Base-by-base conservation (phyloP, 2,797 vertebrate species). In the Molothrus ater region DNA sequence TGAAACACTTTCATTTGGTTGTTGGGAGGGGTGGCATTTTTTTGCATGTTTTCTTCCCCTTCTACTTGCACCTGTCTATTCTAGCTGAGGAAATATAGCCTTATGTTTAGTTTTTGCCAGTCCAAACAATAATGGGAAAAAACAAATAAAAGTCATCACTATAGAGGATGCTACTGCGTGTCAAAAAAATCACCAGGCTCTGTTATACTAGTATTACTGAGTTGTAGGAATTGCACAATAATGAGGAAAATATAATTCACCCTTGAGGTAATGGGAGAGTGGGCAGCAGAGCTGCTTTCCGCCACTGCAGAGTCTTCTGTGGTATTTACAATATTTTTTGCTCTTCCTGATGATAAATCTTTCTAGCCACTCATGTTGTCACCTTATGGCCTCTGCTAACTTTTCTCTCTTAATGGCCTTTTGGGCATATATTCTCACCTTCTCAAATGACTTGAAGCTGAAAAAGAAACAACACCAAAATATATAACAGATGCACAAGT, bases 391-490 rank as follows among this genome's bases (percentile, higher is more conserved):
- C 86, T 87, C 64, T 84, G 51, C 53, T 79, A 88, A 81, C 51
- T 93, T 86, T 92, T 54, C 24, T 71, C 38, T 75, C 48, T 95
- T 90, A 88, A 88, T 71, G 38, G 65, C 25, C 40, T 92, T 95
- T 93, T 63, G 43, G 61, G 54, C n/a, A 48, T 65, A 88, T 50
- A 82, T 93, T 96, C 50, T 94, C 75, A 87, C 86, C 75, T 92
- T 92, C 88, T 89, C 92, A 89, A 94, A 95, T 93, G 84, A 61
- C 75, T 91, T 74, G 28, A 90, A 91, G 64, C 26, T 92, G 60
- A 89, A 87, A 36, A 92, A 92, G 89, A 94, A 96, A 95, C 82
- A 95, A 75, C 92, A 88, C 15, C 22, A 91, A 92, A 90, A 92
- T 89, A 86, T 70, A 63, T 79, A 95, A 88, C 86, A 88, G 88